These are phyloP conservation scores for Coryphaenoides rupestris DNA, from an alignment of 2,113 vertebrate genomes.

Conservation along the genomic window DNA sequence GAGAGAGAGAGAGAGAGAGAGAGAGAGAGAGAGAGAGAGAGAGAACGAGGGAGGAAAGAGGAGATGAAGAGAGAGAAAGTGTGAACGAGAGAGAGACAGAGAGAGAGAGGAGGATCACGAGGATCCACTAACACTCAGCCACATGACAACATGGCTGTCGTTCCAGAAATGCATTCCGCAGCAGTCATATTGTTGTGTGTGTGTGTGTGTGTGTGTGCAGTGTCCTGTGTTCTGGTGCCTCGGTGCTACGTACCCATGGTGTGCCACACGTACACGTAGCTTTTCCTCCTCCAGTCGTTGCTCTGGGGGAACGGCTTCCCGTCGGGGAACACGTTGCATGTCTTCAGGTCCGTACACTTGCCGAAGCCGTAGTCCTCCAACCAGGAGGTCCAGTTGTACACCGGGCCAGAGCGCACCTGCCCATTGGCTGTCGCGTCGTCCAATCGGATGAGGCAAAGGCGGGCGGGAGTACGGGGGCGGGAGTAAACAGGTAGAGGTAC, in stretches of 20 bases:
- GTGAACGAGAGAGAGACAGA: too few relatives aligned
- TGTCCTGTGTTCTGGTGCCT: neutral
- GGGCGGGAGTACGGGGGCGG: neutral
- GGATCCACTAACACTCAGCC: too few relatives aligned
- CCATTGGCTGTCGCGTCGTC: conserved; percentile 59
- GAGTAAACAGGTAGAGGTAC: neutral
- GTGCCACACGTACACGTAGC: conserved; percentile 89
- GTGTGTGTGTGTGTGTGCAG: neutral
- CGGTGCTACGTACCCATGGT: conserved; percentile 73
- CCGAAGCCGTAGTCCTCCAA: conserved; percentile 73
- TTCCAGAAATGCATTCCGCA: neutral
- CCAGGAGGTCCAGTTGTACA: conserved; percentile 89
- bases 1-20: too few relatives aligned
- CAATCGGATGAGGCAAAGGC: neutral
- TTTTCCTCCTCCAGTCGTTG: conserved; percentile 76
- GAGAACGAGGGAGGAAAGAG: too few relatives aligned
- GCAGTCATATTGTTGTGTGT: neutral
- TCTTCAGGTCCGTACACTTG: conserved; percentile 61
- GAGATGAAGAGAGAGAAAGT: too few relatives aligned
- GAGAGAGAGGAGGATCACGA: too few relatives aligned
- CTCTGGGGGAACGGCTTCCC: conserved; percentile 81
- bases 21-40: too few relatives aligned
- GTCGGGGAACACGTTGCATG: conserved; percentile 82
- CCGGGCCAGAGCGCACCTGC: conserved; percentile 58
- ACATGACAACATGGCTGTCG: too few relatives aligned